These are phyloP conservation scores for Exephanes ischioxanthus DNA, from an alignment of 2,888 invertebrate species.

Conservation along the genomic window DNA sequence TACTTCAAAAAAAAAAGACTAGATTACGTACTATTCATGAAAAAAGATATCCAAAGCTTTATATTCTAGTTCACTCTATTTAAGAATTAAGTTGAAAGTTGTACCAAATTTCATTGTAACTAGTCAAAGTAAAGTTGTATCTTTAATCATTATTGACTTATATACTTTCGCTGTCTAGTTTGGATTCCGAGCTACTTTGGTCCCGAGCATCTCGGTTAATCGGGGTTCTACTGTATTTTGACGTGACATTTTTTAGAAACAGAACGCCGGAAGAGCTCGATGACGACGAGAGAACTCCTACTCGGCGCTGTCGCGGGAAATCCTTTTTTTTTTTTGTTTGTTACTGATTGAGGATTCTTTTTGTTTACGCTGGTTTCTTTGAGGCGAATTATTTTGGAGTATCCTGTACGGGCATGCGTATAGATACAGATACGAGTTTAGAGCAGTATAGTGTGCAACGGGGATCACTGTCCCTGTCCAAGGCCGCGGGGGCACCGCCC, in stretches of 20 bases:
- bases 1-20: too few relatives aligned
- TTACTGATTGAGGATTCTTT: background rate
- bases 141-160: too few relatives aligned
- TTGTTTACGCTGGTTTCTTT: background rate
- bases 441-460: constrained; percentile 50
- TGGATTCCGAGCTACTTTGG: too few relatives aligned
- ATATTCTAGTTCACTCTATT: too few relatives aligned
- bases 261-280: background rate
- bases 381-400: constrained; percentile 1
- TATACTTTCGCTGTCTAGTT: too few relatives aligned
- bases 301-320: too few relatives aligned
- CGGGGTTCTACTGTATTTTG: background rate
- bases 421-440: constrained; percentile 44
- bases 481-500: constrained; percentile 84
- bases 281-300: background rate
- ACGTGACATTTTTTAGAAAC: background rate
- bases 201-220: too few relatives aligned
- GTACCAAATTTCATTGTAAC: too few relatives aligned
- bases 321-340: background rate
- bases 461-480: constrained; percentile 83
- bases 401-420: constrained; percentile 28
- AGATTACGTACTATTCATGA: too few relatives aligned
- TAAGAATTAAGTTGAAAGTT: too few relatives aligned
- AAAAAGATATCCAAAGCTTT: too few relatives aligned
- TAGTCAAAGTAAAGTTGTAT: too few relatives aligned